phyloP scores from a whole-genome alignment of 2,113 vertebrate genomes.

The Lichenostomus cassidix region DNA sequence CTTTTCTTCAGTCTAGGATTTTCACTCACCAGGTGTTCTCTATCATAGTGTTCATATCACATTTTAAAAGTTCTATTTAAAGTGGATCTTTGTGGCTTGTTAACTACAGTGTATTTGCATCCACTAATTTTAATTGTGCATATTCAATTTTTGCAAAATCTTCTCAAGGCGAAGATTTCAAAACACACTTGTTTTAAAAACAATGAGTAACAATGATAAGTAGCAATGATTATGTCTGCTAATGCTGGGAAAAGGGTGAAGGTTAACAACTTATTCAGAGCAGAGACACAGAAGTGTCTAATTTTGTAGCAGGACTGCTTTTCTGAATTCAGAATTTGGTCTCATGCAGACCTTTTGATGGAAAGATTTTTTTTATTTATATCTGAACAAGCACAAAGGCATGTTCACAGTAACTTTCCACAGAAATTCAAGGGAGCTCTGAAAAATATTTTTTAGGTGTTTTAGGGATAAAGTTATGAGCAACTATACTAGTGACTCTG shows the following conservation, averaged over 20 bases:
- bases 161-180: background rate
- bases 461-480: background rate
- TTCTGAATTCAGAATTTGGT: background rate
- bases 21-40: background rate
- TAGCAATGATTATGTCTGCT: background rate
- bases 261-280: conserved; percentile 10
- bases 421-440: background rate
- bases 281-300: background rate
- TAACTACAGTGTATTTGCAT: background rate
- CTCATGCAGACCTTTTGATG: background rate
- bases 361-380: background rate
- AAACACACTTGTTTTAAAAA: background rate
- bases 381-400: background rate
- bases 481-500: background rate
- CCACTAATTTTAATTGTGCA: background rate
- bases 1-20: background rate
- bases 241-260: background rate
- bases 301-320: background rate
- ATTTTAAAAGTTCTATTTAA: background rate
- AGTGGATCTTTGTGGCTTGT: background rate
- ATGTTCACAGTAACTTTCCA: background rate
- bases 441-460: background rate
- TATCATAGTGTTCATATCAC: background rate
- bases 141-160: background rate
- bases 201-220: background rate